A percentile compares a stretch with the other conserved stretches of the same genome.
Evolutionary conservation across 2,888 invertebrate genomes (phyloP).

Genomic region (Drosophila tanythrix): DNA sequence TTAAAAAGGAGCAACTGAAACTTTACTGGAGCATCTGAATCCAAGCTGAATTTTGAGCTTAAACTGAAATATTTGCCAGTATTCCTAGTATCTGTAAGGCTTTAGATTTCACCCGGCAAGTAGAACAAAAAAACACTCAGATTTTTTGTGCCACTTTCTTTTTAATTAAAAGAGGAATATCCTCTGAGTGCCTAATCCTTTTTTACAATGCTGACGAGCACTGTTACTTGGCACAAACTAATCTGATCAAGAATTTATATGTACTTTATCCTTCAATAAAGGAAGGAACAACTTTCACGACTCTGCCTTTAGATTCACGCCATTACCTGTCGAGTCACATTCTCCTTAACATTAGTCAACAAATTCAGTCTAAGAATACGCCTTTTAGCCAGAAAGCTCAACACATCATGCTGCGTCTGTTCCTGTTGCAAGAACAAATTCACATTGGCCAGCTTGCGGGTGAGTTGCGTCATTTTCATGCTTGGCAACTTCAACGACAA

Average conservation of each 20-base stretch:
- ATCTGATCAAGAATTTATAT: background rate
- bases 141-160: background rate
- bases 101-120: too few relatives aligned
- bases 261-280: background rate
- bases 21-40: background rate
- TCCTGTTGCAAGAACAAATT: slow-evolving; percentile 16
- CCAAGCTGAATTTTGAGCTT: background rate
- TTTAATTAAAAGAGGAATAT: too few relatives aligned
- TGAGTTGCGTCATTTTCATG: slow-evolving; percentile 55
- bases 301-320: too few relatives aligned
- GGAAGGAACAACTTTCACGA: too few relatives aligned
- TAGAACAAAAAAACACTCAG: too few relatives aligned
- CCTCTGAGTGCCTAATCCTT: background rate
- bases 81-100: too few relatives aligned
- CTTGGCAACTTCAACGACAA: slow-evolving; percentile 59
- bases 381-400: background rate
- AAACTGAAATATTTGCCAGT: too few relatives aligned
- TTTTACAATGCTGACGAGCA: background rate
- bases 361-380: background rate
- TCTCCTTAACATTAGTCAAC: background rate
- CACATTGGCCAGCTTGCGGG: slow-evolving; percentile 40
- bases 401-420: background rate
- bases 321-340: background rate
- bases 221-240: background rate
- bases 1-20: slow-evolving; percentile 2